Evolutionary conservation across 2,797 vertebrate genomes (phyloP), one percentile per base, ranked within the genome.

Genomic region (Sebastes glaucus): DNA sequence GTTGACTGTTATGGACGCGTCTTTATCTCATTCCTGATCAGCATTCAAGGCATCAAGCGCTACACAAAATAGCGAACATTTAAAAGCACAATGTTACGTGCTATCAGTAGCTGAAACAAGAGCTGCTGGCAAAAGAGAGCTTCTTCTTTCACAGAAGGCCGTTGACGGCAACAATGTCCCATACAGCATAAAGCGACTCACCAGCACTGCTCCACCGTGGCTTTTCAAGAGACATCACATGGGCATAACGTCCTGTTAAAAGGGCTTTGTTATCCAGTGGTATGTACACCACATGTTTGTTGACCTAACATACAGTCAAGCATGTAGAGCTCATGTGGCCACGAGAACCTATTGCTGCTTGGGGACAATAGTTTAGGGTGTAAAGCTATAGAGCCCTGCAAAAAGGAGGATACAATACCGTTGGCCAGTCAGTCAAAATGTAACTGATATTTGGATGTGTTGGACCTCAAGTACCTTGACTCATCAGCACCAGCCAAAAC

Each of bases 211-310:
- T 60, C 27, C 53, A n/a, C 53, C 30, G n/a, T 46, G 56, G 35
- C 61, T 72, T 52, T 80, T 61, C 60, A 69, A 11, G 49, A 56
- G 53, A 22, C 49, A 28, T 73, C 74, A 83, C 72, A 79, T 56
- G 60, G 16, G 8, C 49, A 25, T 46, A 46, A 20, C 11, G n/a
- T 77, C 70, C 23, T 30, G 35, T 82, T 81, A 56, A 42, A 55
- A 73, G 16, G 27, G 52, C 62, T 81, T 82, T 87, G 77, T 80
- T 33, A 23, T 70, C 25, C 68, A 32, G 52, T 74, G 64, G 69
- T 71, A 28, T 72, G 69, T 46, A 23, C 8, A 22, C 56, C 33
- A 9, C 30, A 75, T 35, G 59, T 84, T 77, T 74, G 83, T 66
- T 57, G 66, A 55, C 38, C 46, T 28, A 22, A 71, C 82, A 33